These are phyloP conservation scores for Platanista minor DNA, from an alignment of 2,113 vertebrate species.

Conservation along the genomic window DNA sequence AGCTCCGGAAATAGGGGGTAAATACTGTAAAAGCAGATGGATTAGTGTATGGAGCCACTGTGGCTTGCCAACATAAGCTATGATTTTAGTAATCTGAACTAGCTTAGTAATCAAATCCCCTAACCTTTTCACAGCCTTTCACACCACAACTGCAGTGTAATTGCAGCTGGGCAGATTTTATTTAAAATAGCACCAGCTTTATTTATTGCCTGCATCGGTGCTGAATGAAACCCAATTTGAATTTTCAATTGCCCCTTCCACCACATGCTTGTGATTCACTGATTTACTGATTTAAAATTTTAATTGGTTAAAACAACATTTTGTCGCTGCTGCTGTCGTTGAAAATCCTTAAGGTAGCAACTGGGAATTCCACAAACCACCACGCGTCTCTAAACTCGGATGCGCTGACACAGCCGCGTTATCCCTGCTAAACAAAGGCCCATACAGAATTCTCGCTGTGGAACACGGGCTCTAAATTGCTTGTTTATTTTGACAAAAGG, in stretches of 20 bases:
- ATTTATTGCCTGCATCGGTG: not conserved
- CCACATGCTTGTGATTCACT: not conserved
- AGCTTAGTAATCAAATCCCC: constrained; percentile 59
- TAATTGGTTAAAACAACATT: not conserved
- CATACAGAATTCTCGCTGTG: fast-evolving
- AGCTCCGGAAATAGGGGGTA: constrained; percentile 27
- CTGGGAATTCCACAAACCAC: not conserved
- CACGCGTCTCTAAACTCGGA: not conserved
- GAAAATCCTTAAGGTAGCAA: not conserved
- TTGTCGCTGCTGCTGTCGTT: not conserved
- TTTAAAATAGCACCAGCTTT: constrained; percentile 8
- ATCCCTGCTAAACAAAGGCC: not conserved
- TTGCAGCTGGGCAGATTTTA: constrained; percentile 27
- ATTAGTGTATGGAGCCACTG: constrained; percentile 49
- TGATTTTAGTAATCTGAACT: constrained; percentile 58
- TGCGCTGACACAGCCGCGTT: not conserved
- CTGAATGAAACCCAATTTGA: not conserved
- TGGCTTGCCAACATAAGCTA: constrained; percentile 64
- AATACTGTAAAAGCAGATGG: constrained; percentile 38
- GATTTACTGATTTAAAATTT: not conserved
- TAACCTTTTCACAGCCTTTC: constrained; percentile 55
- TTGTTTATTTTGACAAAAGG: not conserved
- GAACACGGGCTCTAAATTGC: not conserved
- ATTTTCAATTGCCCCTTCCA: not conserved
- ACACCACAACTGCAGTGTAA: not conserved